Evolutionary conservation across 64 coral and sea anemone species (phyloP), one percentile per base, ranked within the genome.

Genomic region (Stichodactyla mertensii): DNA sequence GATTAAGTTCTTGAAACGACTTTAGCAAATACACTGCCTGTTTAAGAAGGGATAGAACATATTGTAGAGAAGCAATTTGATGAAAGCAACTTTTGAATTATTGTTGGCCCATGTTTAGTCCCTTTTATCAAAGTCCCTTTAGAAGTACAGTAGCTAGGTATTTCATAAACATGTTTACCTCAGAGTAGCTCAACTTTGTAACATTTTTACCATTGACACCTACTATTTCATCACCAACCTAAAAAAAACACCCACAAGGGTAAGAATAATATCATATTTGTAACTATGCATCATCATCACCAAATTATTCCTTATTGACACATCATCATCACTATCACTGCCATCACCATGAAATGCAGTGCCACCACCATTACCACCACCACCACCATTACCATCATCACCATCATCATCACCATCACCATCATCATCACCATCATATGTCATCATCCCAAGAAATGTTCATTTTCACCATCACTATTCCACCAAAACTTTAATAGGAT

Each of bases 201-300:
- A 86, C 86, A 67, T 91, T 79, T 77, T 86, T 85, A 5, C 84
- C 89, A 61, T 91, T 91, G 2, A 91, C 84, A n/a, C 84, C 66
- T 23, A 91, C 84, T 55, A 91, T 91, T 81, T 91, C 82, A 18
- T 91, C 89, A 9, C 89, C 89, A 54, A 91, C 85, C 89, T 91
- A 10, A 10, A 66, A 66, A 84, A 54, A 86, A 66, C 13, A 58
- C 14, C 14, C 56, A 58, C 8, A 58, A 15, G 8, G 9, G 14
- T 58, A 2, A 58, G 9, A 15, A 9, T 11, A 58, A 58, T 58
- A 58, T 1, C 1, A 58, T 9, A 58, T 11, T 9, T 11, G 9
- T 11, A 58, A 58, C 14, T 4, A 9, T 15, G 8, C 26, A 12
- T 56, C 54, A 58, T 58, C 56, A 58, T 58, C 56, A 31, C 28